Percentiles rank a stretch among this genome's conserved stretches.
Evolutionary conservation across 2,113 vertebrate species (phyloP).

Genomic region (Amblyornis subalaris): DNA sequence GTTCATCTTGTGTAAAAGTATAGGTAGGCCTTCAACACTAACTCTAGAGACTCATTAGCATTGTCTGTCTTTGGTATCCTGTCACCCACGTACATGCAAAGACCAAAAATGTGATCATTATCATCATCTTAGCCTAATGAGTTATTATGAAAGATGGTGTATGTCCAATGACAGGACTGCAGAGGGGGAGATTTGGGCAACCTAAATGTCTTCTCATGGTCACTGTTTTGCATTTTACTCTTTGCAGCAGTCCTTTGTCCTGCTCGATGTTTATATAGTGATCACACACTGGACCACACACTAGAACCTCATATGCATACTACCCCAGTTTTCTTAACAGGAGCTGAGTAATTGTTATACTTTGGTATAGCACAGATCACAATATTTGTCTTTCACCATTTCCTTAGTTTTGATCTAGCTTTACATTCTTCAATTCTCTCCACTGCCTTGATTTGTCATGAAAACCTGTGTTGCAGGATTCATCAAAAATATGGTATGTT

Average conservation of each 20-base stretch:
- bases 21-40: fast-evolving
- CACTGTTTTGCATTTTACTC: neutral
- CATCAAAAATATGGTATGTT: neutral
- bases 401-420: neutral
- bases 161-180: neutral
- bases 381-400: neutral
- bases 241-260: neutral
- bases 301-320: neutral
- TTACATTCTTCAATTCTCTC: neutral
- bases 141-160: neutral
- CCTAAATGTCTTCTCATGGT: neutral
- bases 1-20: neutral
- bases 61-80: neutral
- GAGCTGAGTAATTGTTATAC: neutral
- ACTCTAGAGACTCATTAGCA: neutral
- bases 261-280: neutral
- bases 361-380: neutral
- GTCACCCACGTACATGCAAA: neutral
- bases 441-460: neutral
- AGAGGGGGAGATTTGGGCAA: neutral
- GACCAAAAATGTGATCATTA: neutral
- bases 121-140: neutral
- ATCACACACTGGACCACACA: neutral
- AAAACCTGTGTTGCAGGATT: neutral
- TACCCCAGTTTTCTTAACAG: neutral